phyloP scores from a whole-genome alignment of 1,140 invertebrate genomes.

The Dendroctonus ponderosae region DNA sequence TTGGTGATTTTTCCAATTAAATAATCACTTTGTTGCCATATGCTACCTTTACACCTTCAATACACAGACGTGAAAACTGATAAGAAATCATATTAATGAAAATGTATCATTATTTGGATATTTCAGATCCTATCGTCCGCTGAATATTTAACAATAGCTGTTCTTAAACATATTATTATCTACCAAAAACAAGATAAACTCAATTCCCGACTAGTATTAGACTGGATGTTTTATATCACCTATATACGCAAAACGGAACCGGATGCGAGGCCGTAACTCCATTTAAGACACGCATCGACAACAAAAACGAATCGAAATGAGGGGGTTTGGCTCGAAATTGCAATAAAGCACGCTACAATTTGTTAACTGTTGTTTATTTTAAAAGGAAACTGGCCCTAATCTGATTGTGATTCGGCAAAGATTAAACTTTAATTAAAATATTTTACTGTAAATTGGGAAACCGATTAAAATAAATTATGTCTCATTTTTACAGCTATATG shows the following conservation, averaged over 20 bases:
- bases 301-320: constrained; percentile 22
- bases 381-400: constrained; percentile 25
- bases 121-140: too few relatives aligned
- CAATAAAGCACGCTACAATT: constrained; percentile 21
- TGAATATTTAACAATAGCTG: too few relatives aligned
- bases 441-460: neutral
- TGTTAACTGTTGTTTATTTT: constrained; percentile 20
- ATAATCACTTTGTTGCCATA: too few relatives aligned
- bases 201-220: neutral
- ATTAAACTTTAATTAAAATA: constrained; percentile 28
- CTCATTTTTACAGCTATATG: too few relatives aligned
- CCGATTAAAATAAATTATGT: too few relatives aligned
- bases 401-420: constrained; percentile 22
- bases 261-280: constrained; percentile 26
- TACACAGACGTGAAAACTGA: too few relatives aligned
- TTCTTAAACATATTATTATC: constrained; percentile 1
- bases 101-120: too few relatives aligned
- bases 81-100: too few relatives aligned
- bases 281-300: constrained; percentile 31
- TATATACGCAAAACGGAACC: constrained; percentile 26
- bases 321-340: constrained; percentile 19
- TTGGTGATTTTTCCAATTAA: too few relatives aligned
- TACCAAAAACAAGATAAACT: constrained; percentile 19
- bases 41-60: too few relatives aligned
- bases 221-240: constrained; percentile 11